Percentiles rank a stretch among this genome's conserved stretches.
Evolutionary conservation across 2,888 invertebrate species (phyloP).

Genomic region (Rhagonycha fulva): DNA sequence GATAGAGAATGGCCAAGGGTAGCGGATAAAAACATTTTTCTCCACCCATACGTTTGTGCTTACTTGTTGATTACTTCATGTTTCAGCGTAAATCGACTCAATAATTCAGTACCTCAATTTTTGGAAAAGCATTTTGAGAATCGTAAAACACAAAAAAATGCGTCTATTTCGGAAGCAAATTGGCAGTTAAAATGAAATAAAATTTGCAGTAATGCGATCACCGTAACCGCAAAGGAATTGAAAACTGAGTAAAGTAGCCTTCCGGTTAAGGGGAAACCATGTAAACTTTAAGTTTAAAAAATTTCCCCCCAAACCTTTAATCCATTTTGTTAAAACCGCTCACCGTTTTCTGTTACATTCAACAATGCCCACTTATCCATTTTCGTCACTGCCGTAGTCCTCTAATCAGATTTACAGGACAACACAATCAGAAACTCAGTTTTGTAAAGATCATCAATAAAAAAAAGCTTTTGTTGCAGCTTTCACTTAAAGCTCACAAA

Average conservation of each 20-base stretch:
- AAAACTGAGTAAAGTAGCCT: background rate
- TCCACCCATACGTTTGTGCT: conserved; percentile 18
- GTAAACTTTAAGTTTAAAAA: background rate
- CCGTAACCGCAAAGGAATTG: background rate
- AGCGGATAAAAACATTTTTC: conserved; percentile 13
- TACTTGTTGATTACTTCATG: conserved; percentile 29
- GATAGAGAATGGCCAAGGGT: conserved; percentile 22
- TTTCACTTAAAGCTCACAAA: background rate
- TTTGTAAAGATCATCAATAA: conserved; percentile 17
- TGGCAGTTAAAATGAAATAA: background rate
- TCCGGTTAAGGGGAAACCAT: background rate
- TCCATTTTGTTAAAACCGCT: conserved; percentile 25
- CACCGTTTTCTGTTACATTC: conserved; percentile 20
- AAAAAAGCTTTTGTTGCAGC: conserved; percentile 14
- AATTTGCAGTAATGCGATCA: background rate
- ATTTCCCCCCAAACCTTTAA: conserved; percentile 13
- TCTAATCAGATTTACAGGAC: conserved; percentile 24
- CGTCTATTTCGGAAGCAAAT: background rate
- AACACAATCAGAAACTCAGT: conserved; percentile 16
- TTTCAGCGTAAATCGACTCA: background rate
- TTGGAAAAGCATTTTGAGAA: background rate
- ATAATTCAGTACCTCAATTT: background rate
- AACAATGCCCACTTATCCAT: conserved; percentile 29
- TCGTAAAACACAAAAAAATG: background rate
- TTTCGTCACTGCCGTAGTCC: conserved; percentile 23